A percentile compares a stretch with the other conserved stretches of the same genome.
phyloP scores from a whole-genome alignment of 2,797 vertebrate genomes.

The Urophycis tenuis region DNA sequence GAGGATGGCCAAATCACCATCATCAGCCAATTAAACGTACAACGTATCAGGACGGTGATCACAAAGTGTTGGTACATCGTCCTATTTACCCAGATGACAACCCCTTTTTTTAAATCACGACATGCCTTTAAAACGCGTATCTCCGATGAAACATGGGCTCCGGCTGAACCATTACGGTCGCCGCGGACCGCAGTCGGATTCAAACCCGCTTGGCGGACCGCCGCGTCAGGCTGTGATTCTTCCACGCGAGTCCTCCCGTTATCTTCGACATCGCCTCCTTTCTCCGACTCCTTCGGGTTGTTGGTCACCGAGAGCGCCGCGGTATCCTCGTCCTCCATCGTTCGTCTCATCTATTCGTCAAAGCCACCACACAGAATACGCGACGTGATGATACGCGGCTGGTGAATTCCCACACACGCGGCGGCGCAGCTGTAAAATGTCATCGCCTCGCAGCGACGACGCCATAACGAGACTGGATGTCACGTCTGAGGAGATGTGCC shows the following conservation, averaged over 20 bases:
- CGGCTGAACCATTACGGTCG: conserved; percentile 50
- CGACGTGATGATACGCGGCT: conserved; percentile 46
- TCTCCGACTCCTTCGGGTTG: conserved; percentile 40
- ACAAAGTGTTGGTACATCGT: neutral
- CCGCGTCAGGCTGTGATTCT: conserved; percentile 66
- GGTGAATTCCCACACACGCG: conserved; percentile 60
- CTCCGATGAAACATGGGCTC: conserved; percentile 62
- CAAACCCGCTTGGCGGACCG: conserved; percentile 55
- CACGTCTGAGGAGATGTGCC: conserved; percentile 55
- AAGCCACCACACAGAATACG: conserved; percentile 29
- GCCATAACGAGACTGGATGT: conserved; percentile 67
- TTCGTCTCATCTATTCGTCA: conserved; percentile 27
- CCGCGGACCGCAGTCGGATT: conserved; percentile 54
- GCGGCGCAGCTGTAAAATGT: conserved; percentile 52
- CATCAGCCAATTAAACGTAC: neutral
- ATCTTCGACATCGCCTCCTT: conserved; percentile 25
- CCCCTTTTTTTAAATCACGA: conserved; percentile 22
- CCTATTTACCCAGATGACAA: conserved; percentile 12
- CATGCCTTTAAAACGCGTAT: conserved; percentile 78
- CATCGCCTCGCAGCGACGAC: conserved; percentile 61
- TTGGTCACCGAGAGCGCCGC: conserved; percentile 33
- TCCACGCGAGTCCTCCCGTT: conserved; percentile 58
- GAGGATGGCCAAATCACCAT: neutral
- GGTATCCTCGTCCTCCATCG: conserved; percentile 72
- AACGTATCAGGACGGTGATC: neutral